Evolutionary conservation across 2,113 vertebrate species (phyloP), one percentile per base, ranked within the genome.

Genomic region (Cottus gobio): DNA sequence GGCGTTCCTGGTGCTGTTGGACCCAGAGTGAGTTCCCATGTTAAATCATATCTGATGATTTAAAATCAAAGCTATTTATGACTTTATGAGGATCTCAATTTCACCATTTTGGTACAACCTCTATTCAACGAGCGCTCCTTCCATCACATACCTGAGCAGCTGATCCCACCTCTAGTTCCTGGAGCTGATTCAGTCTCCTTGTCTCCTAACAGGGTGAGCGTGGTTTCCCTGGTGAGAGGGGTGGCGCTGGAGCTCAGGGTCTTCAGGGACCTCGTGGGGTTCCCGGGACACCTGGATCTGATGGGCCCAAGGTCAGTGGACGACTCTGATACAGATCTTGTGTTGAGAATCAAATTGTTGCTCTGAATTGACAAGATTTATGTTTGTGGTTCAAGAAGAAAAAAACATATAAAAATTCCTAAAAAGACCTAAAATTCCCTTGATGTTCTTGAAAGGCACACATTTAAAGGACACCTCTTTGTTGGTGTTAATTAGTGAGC

Each of bases 161-260:
- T 39, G 7, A 8, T 63, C 1, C 22, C 0, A 28, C 37, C 16
- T 28, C 4, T n/a, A 3, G 12, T 67, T 42, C 54, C 62, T 77
- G 12, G 15, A 15, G 0, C 30, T 79, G 20, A 82, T 42, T 42
- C 10, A 9, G 30, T 66, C 6, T 72, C 52, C 26, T 66, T 77
- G 68, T 73, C 63, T 58, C 18, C 30, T 63, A 0, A 75, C 86
- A 99, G 98, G 98, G 98, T 1, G 98, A 99, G 85, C 96, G 98
- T 22, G 98, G 98, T 70, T 99, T 99, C 95, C 98, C 98, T 24
- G 98, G 98, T 12, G 98, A 99, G 92, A 97, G 98, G 8, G 98
- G 98, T 68, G 94, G 96, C 75, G 94, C 96, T 0, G 98, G 98
- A 0, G 8, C 97, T 28, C 98, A 98, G 84, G 98, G 98, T 79